phyloP scores from a whole-genome alignment of 1,140 invertebrate species.

The Pissodes strobi region DNA sequence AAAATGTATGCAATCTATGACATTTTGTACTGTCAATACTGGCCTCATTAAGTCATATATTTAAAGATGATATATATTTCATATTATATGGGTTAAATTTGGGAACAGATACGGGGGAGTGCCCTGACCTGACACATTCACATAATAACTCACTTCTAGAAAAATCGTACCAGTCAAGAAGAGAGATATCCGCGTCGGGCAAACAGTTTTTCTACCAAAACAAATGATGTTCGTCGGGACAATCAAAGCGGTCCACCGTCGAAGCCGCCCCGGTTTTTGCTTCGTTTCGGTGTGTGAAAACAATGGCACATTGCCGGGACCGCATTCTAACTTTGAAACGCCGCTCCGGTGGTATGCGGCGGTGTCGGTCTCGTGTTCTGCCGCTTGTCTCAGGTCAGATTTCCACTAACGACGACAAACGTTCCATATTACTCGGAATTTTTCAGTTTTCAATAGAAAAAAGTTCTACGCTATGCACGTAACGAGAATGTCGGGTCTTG shows the following conservation, averaged over 20 bases:
- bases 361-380: conserved; percentile 8
- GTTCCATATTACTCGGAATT: background rate
- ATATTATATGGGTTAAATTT: no score
- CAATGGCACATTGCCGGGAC: conserved; percentile 52
- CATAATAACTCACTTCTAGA: no score
- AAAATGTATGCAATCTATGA: no score
- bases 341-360: conserved; percentile 43
- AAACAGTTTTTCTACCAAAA: no score
- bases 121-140: no score
- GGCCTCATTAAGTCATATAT: no score
- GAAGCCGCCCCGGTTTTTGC: conserved; percentile 52
- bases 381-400: background rate
- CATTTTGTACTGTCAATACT: no score
- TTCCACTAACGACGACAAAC: background rate
- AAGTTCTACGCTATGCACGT: background rate
- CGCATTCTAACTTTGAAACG: conserved; percentile 52
- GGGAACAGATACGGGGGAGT: no score
- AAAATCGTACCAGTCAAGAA: no score
- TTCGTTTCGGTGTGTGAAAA: conserved; percentile 52
- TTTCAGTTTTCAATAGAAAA: conserved; percentile 3
- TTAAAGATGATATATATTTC: no score
- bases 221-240: conserved; percentile 47
- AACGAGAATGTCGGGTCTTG: no score
- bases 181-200: no score
- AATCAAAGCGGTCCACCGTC: conserved; percentile 50